Percentiles rank a stretch among this genome's conserved stretches.
Conservation (phyloP, 2,888 invertebrate species). For the Acrobasis consociella region DNA sequence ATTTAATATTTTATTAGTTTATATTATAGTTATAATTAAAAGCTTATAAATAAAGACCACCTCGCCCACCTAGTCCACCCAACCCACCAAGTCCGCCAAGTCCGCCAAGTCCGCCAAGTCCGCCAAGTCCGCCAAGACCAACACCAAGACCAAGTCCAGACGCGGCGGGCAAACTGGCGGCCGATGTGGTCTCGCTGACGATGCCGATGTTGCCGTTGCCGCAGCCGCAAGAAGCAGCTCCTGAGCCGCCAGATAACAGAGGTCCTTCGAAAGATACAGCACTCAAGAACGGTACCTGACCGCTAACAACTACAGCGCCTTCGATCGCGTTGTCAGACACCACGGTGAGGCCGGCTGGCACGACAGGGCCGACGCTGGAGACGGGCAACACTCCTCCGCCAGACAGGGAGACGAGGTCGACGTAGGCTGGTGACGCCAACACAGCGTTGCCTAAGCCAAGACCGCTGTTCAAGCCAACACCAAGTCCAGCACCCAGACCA, state of each 20-base stretch:
- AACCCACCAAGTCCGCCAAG: background rate
- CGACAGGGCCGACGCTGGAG: conserved; percentile 46
- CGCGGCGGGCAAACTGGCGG: conserved; percentile 29
- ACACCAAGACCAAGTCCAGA: conserved; percentile 25
- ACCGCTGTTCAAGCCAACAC: conserved; percentile 10
- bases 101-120: conserved; percentile 18
- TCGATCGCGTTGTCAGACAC: conserved; percentile 54
- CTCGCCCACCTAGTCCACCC: no score
- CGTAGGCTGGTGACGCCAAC: conserved; percentile 26
- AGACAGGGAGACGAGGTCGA: conserved; percentile 41
- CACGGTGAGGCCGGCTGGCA: conserved; percentile 52
- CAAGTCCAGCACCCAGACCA: conserved; percentile 12
- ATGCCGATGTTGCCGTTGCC: conserved; percentile 43
- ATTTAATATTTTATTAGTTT: no score
- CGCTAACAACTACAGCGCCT: conserved; percentile 47
- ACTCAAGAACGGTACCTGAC: conserved; percentile 56
- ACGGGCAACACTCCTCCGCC: conserved; percentile 51
- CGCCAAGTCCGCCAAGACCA: conserved; percentile 25
- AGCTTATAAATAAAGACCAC: no score
- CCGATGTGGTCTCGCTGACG: conserved; percentile 35
- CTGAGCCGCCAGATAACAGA: conserved; percentile 40
- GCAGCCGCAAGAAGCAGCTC: conserved; percentile 42
- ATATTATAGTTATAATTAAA: no score
- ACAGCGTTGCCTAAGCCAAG: conserved; percentile 20
- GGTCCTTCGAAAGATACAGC: conserved; percentile 51